A percentile compares a stretch with the other conserved stretches of the same genome.
These are phyloP conservation scores for Mastigias papua DNA, from an alignment of 30 jellyfish, hydroid and myxozoan genomes.

Conservation along the genomic window DNA sequence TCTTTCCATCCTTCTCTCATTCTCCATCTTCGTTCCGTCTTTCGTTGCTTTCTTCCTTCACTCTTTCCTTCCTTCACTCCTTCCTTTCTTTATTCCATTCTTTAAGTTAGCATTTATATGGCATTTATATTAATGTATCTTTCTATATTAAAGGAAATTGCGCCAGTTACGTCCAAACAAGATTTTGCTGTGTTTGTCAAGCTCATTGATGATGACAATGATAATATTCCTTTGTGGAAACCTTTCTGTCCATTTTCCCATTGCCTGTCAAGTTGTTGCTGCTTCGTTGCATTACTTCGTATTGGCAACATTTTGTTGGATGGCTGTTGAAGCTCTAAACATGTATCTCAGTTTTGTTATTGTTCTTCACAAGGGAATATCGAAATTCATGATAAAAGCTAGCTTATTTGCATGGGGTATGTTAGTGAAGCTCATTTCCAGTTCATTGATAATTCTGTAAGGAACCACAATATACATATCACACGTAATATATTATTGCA, in stretches of 20 bases:
- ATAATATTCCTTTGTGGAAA: conserved; percentile 44
- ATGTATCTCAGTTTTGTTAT: conserved; percentile 27
- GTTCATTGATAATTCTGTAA: neutral
- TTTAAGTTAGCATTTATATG: no score
- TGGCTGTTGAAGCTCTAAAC: conserved; percentile 51
- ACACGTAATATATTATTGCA: no score
- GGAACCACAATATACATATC: no score
- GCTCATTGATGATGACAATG: conserved; percentile 46
- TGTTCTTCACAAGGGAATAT: conserved; percentile 2
- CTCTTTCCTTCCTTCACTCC: no score
- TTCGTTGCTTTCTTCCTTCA: no score
- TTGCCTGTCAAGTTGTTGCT: conserved; percentile 14
- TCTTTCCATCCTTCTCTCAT: no score
- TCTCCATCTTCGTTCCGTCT: no score
- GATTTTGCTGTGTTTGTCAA: conserved; percentile 12
- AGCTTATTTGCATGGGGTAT: conserved; percentile 36
- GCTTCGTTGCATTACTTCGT: conserved; percentile 42
- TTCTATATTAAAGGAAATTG: conserved; percentile 37
- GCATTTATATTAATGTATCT: no score
- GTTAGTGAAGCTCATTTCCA: conserved; percentile 6
- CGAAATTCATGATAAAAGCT: conserved; percentile 38
- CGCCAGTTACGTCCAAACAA: conserved; percentile 17
- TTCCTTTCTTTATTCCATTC: no score
- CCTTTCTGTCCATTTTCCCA: neutral
- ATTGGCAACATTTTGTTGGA: conserved; percentile 47